Conservation (phyloP, 2,113 vertebrate species). For the Eulacestoma nigropectus region DNA sequence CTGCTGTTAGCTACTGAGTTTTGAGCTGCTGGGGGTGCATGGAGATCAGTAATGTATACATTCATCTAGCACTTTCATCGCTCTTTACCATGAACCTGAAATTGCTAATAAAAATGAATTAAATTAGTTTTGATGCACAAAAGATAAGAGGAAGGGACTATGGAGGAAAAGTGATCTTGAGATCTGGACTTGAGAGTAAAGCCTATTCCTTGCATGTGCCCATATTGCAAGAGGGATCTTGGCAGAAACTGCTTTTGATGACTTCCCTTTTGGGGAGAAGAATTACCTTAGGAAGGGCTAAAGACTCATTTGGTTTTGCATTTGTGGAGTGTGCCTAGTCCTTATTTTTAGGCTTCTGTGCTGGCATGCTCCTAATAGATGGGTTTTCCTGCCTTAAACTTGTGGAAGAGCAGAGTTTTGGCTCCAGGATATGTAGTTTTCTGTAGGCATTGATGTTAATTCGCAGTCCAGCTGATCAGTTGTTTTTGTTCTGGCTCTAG, state of each 20-base stretch:
- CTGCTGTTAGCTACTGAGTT: background rate
- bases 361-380: background rate
- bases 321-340: background rate
- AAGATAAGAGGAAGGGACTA: background rate
- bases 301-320: background rate
- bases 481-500: background rate
- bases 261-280: background rate
- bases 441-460: background rate
- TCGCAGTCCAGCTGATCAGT: background rate
- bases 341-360: background rate
- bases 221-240: background rate
- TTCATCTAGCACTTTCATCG: background rate
- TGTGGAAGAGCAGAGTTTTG: background rate
- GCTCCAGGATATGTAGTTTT: background rate
- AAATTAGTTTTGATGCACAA: background rate
- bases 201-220: background rate
- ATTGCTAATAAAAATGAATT: background rate
- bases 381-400: background rate
- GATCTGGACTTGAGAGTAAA: background rate
- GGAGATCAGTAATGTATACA: background rate
- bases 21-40: background rate
- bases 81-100: background rate
- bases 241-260: background rate
- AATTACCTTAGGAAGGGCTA: background rate
- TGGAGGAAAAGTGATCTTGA: background rate